Evolutionary conservation across 1,140 invertebrate species (phyloP).

Genomic region (Anoplolepis gracilipes): DNA sequence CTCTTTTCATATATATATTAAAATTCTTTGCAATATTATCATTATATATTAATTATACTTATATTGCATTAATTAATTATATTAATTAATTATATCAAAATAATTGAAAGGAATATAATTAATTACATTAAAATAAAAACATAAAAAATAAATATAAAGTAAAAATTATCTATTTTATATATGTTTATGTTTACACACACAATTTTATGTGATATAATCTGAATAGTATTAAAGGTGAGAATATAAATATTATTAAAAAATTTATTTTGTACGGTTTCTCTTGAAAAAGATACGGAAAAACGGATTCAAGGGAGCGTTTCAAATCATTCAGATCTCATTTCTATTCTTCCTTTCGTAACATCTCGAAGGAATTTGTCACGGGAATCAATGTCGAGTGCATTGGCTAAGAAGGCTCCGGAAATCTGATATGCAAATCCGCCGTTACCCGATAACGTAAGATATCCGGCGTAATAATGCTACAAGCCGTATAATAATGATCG

Average conservation of each 20-base stretch:
- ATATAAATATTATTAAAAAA: constrained; percentile 22
- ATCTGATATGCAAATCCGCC: constrained; percentile 51
- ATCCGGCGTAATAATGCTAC: constrained; percentile 39
- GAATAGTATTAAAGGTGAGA: no score
- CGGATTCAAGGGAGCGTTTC: not conserved
- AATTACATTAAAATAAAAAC: no score
- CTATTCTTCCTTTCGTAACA: not conserved
- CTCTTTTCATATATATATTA: no score
- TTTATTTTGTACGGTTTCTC: not conserved
- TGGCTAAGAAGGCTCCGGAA: constrained; percentile 29
- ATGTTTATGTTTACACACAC: not conserved
- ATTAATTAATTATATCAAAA: no score
- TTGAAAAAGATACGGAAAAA: not conserved
- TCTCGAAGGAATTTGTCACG: constrained; percentile 16
- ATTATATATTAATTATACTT: no score
- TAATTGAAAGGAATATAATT: no score
- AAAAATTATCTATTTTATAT: not conserved
- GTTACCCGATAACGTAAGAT: constrained; percentile 48
- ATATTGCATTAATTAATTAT: no score
- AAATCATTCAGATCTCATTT: not conserved
- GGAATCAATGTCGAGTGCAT: constrained; percentile 35
- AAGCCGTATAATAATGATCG: constrained; percentile 51
- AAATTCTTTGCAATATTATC: no score
- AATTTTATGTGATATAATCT: not conserved
- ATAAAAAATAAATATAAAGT: no score